Conservation (phyloP, 2,888 invertebrate species). For the Harmothoe impar region DNA sequence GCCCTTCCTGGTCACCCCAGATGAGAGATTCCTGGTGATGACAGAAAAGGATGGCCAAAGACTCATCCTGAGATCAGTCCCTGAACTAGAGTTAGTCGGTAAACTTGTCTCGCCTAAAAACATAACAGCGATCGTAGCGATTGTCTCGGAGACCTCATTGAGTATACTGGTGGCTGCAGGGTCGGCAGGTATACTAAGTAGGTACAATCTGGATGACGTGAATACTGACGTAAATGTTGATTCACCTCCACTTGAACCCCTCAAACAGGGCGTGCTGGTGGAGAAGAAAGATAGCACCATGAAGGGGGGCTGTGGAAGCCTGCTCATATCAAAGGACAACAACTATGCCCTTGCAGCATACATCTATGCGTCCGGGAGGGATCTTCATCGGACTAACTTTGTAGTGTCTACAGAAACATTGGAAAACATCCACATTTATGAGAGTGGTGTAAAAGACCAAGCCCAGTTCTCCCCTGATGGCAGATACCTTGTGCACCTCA, state of each 20-base stretch:
- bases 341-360: not conserved
- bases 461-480: conserved; percentile 46
- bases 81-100: not conserved
- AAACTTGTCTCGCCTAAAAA: conserved; percentile 38
- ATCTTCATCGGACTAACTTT: conserved; percentile 41
- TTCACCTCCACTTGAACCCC: not conserved
- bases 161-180: conserved; percentile 27
- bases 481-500: conserved; percentile 1
- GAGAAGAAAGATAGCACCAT: conserved; percentile 44
- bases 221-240: not conserved
- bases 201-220: conserved; percentile 4
- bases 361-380: conserved; percentile 33
- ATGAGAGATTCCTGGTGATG: conserved; percentile 42
- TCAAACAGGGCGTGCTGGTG: conserved; percentile 14
- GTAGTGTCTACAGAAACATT: conserved; percentile 35
- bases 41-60: conserved; percentile 42
- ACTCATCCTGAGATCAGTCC: not conserved
- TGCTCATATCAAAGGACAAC: conserved; percentile 22
- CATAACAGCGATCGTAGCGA: conserved; percentile 39
- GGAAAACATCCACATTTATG: conserved; percentile 49
- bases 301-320: conserved; percentile 52
- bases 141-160: not conserved
- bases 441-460: conserved; percentile 35
- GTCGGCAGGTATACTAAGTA: conserved; percentile 1
- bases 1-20: conserved; percentile 41